A percentile compares a stretch with the other conserved stretches of the same genome.
Conservation (phyloP, 2,113 vertebrate genomes). For the Grammomys surdaster region DNA sequence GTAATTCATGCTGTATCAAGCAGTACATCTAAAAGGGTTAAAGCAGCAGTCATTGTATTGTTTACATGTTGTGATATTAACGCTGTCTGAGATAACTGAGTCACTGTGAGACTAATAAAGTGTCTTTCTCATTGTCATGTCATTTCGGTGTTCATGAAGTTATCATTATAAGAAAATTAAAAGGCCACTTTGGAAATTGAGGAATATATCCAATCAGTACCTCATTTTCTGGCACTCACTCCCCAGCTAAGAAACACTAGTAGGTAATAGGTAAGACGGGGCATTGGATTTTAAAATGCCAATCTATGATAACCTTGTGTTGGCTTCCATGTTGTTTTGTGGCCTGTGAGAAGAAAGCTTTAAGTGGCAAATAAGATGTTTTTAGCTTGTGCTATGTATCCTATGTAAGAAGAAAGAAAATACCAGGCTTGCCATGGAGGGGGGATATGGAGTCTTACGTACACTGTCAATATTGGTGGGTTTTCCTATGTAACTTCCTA, state of each 20-base stretch:
- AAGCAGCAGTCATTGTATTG: not conserved
- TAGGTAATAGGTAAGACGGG: not conserved
- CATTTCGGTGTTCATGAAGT: conserved; percentile 29
- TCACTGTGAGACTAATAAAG: not conserved
- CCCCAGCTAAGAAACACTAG: not conserved
- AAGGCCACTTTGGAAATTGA: not conserved
- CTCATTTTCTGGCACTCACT: not conserved
- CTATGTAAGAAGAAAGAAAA: not conserved
- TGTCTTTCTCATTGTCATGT: not conserved
- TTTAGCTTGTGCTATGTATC: not conserved
- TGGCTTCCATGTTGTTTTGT: not conserved
- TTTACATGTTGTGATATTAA: not conserved
- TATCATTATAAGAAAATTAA: not conserved
- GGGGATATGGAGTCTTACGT: not conserved
- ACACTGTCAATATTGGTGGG: not conserved
- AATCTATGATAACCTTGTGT: not conserved
- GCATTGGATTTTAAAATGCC: not conserved
- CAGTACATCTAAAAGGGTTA: not conserved
- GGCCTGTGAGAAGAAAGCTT: not conserved
- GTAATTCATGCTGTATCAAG: not conserved
- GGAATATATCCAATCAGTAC: not conserved
- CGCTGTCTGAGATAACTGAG: not conserved
- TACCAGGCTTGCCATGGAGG: not conserved
- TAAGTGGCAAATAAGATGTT: not conserved
- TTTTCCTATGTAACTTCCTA: not conserved